Conservation (phyloP, 2,113 vertebrate species). For the Sisor rabdophorus region DNA sequence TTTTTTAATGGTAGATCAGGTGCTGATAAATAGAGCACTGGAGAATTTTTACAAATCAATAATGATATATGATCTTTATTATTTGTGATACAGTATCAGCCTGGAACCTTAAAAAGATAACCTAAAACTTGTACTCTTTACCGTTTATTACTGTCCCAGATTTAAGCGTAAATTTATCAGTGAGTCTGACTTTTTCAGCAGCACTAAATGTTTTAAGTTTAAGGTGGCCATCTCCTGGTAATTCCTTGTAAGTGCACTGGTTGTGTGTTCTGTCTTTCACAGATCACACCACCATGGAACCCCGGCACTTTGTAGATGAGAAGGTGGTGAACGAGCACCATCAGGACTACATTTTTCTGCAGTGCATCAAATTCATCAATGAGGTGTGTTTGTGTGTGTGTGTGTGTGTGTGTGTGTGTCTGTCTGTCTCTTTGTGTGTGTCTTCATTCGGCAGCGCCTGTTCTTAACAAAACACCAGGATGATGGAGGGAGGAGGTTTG, state of each 20-base stretch:
- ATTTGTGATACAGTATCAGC: too few relatives aligned
- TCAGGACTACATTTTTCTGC: constrained; percentile 94
- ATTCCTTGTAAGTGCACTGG: constrained; percentile 8
- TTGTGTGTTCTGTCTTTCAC: constrained; percentile 13
- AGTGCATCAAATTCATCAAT: constrained; percentile 92
- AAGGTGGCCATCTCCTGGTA: constrained; percentile 50
- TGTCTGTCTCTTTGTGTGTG: background rate
- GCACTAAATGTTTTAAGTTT: background rate
- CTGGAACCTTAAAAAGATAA: background rate
- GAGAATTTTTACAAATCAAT: too few relatives aligned
- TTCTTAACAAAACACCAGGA: constrained; percentile 11
- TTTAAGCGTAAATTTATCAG: background rate
- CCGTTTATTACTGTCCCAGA: background rate
- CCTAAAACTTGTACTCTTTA: background rate
- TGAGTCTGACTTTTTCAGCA: background rate
- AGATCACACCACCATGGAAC: constrained; percentile 88
- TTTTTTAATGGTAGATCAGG: too few relatives aligned
- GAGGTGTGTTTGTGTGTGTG: constrained; percentile 59
- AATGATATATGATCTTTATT: too few relatives aligned
- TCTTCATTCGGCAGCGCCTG: constrained; percentile 2
- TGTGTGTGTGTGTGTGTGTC: background rate
- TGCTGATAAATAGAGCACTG: too few relatives aligned
- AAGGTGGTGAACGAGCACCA: constrained; percentile 86
- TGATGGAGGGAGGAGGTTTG: background rate
- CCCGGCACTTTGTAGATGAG: constrained; percentile 88